Conservation (phyloP, 2,888 invertebrate genomes). For the Caradrina clavipalpis region DNA sequence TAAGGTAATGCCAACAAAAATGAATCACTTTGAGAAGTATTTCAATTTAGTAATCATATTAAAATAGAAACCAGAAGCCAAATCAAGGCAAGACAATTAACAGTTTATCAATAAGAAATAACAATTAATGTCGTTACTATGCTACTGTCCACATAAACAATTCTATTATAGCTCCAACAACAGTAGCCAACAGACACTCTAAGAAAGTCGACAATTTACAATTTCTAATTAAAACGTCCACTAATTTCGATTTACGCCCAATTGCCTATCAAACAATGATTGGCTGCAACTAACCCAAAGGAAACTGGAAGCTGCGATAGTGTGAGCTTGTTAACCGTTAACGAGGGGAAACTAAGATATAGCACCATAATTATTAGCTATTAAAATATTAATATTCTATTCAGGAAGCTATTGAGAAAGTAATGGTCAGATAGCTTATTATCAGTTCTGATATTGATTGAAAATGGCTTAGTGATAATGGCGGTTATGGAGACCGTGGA, state of each 20-base stretch:
- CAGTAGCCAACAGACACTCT: slow-evolving; percentile 10
- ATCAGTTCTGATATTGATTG: slow-evolving; percentile 55
- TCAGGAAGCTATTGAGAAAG: slow-evolving; percentile 64
- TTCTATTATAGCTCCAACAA: slow-evolving; percentile 15
- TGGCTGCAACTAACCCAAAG: slow-evolving; percentile 30
- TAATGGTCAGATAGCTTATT: slow-evolving; percentile 53
- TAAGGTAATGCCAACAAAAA: neutral
- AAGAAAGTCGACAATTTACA: slow-evolving; percentile 20
- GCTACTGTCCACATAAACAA: slow-evolving; percentile 1
- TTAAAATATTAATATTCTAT: slow-evolving; percentile 66
- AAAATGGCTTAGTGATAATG: slow-evolving; percentile 45
- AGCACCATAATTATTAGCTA: slow-evolving; percentile 63
- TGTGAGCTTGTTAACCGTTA: slow-evolving; percentile 57
- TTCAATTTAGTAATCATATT: neutral
- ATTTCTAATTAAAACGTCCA: slow-evolving; percentile 44
- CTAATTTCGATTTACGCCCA: slow-evolving; percentile 46
- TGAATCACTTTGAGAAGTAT: neutral
- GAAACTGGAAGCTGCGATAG: slow-evolving; percentile 48
- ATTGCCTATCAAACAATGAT: slow-evolving; percentile 54
- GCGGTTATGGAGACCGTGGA: slow-evolving; percentile 15
- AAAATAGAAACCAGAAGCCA: neutral
- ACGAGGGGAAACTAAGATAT: slow-evolving; percentile 67
- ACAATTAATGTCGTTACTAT: neutral
- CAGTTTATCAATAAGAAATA: slow-evolving; percentile 10
- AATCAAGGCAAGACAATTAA: neutral